Percentiles rank a stretch among this genome's conserved stretches.
Conservation (phyloP, 1,140 invertebrate genomes). For the Scylla paramamosain region DNA sequence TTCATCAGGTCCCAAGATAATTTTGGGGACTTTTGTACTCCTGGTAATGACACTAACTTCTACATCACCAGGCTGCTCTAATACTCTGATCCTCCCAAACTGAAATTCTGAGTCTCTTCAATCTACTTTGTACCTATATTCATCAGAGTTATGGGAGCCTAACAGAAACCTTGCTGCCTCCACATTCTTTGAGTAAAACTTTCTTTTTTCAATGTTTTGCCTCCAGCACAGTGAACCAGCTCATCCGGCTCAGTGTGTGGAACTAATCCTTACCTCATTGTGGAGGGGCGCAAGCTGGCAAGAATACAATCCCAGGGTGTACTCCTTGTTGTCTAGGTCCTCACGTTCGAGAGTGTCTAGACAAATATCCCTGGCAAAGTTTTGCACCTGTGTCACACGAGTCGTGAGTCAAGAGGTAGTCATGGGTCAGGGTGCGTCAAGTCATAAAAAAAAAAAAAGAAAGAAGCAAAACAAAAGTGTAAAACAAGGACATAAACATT, state of each 20-base stretch:
- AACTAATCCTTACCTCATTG: conserved; percentile 70
- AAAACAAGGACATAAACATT: conserved; percentile 53
- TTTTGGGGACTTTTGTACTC: too few relatives aligned
- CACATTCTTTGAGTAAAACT: not conserved
- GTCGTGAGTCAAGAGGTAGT: conserved; percentile 32
- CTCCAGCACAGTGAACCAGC: not conserved
- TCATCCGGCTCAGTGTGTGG: not conserved
- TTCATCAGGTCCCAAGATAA: too few relatives aligned
- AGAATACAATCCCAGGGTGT: conserved; percentile 73
- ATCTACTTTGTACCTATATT: too few relatives aligned
- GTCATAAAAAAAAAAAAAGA: conserved; percentile 44
- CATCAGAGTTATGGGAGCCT: too few relatives aligned
- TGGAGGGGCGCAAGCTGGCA: conserved; percentile 76
- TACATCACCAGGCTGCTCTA: too few relatives aligned
- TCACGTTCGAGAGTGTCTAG: conserved; percentile 78
- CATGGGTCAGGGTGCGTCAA: not conserved
- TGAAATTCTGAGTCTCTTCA: too few relatives aligned
- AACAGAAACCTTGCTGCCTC: not conserved
- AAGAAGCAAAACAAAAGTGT: conserved; percentile 26
- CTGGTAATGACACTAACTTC: too few relatives aligned
- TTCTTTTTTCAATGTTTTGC: not conserved
- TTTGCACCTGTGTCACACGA: conserved; percentile 69
- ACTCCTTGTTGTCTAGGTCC: conserved; percentile 77
- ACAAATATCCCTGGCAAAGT: conserved; percentile 74
- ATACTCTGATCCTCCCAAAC: too few relatives aligned